A percentile compares a stretch with the other conserved stretches of the same genome.
Evolutionary conservation across 2,797 vertebrate genomes (phyloP).

Genomic region (Euthynnus affinis): DNA sequence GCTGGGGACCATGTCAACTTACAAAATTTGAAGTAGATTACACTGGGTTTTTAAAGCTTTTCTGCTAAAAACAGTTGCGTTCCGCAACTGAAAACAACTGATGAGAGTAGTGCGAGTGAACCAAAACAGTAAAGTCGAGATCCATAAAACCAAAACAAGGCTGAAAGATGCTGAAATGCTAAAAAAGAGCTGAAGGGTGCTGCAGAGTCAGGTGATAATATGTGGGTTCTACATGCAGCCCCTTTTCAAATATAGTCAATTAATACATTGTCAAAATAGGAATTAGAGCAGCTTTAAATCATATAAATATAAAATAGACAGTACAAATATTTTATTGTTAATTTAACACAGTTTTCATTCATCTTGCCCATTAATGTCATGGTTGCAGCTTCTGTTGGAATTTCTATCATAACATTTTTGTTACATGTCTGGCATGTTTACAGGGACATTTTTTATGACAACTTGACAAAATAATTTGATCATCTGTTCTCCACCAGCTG

Average conservation of each 20-base stretch:
- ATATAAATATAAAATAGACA: background rate
- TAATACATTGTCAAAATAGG: too few relatives aligned
- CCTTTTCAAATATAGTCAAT: too few relatives aligned
- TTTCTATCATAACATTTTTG: too few relatives aligned
- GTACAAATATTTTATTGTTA: background rate
- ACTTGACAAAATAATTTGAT: background rate
- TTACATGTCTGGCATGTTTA: background rate
- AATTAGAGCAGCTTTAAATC: too few relatives aligned
- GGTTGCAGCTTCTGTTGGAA: background rate
- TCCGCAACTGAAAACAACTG: background rate
- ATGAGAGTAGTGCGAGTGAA: background rate
- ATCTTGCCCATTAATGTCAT: background rate
- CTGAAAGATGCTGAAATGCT: background rate
- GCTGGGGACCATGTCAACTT: too few relatives aligned
- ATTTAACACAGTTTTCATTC: too few relatives aligned
- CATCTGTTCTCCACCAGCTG: background rate
- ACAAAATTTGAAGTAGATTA: too few relatives aligned
- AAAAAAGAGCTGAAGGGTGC: too few relatives aligned
- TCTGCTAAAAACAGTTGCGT: background rate
- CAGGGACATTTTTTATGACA: background rate
- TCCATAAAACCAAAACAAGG: background rate
- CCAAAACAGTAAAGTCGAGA: background rate
- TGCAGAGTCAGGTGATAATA: too few relatives aligned
- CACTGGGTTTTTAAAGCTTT: background rate
- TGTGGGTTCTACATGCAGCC: too few relatives aligned